Conservation (phyloP, 2,113 vertebrate genomes). For the Myanophis thanlyinensis region DNA sequence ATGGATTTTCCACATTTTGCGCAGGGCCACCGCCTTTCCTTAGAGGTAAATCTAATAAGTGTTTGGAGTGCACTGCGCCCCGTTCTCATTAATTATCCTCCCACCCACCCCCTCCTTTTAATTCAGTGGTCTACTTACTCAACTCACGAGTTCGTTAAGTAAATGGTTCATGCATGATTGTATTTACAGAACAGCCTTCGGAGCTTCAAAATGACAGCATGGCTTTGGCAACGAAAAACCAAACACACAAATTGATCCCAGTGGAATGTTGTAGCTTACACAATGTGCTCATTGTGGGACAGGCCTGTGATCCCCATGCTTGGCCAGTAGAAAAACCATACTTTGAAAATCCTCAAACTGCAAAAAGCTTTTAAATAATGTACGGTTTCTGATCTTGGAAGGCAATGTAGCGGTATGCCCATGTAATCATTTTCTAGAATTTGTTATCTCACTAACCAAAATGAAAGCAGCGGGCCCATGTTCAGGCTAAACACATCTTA, state of each 20-base stretch:
- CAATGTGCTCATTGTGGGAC: conserved; percentile 30
- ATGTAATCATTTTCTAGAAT: background rate
- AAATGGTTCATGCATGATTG: conserved; percentile 20
- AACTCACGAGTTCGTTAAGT: background rate
- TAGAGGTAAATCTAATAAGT: conserved; percentile 10
- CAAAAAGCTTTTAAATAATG: background rate
- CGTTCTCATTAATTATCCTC: background rate
- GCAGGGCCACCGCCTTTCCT: background rate
- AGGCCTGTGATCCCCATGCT: conserved; percentile 32
- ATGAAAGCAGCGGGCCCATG: background rate
- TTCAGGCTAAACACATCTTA: background rate
- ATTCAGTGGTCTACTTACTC: background rate
- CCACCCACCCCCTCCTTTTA: background rate
- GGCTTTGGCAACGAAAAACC: conserved; percentile 24
- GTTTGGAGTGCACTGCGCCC: background rate
- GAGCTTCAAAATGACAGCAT: conserved; percentile 8
- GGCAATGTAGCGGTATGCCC: background rate
- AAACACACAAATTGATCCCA: conserved; percentile 23
- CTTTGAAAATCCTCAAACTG: background rate
- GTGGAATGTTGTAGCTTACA: conserved; percentile 12
- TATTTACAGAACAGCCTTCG: conserved; percentile 33
- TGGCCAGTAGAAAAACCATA: background rate
- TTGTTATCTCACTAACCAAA: background rate
- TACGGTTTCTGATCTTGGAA: background rate
- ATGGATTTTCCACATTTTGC: background rate